These are phyloP conservation scores for Cryptocheilus praepositus DNA, from an alignment of 2,888 invertebrate species.

Conservation along the genomic window DNA sequence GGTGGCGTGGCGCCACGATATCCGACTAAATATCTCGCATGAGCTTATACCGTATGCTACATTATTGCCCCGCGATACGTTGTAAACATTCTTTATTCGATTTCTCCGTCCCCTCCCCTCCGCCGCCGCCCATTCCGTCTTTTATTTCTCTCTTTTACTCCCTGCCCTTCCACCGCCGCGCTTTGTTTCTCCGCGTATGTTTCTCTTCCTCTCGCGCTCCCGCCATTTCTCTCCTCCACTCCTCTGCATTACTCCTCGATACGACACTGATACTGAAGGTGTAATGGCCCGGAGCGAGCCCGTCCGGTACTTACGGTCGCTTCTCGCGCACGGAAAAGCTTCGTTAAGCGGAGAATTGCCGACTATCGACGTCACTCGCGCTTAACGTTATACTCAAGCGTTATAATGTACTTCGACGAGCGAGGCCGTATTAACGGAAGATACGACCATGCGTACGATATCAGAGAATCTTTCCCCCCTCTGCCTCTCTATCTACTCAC, in stretches of 20 bases:
- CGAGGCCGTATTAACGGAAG: constrained; percentile 27
- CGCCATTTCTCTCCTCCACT: constrained; percentile 27
- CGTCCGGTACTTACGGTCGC: constrained; percentile 22
- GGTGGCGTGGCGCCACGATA: constrained; percentile 70
- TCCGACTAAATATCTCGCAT: constrained; percentile 65
- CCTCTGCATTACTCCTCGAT: constrained; percentile 26
- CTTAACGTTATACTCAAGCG: constrained; percentile 24
- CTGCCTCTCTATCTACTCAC: not conserved
- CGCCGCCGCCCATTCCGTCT: not conserved
- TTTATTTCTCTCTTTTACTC: not conserved
- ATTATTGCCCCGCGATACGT: constrained; percentile 66
- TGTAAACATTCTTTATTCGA: constrained; percentile 59
- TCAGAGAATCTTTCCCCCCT: constrained; percentile 16
- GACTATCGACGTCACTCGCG: constrained; percentile 30
- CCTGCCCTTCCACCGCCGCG: not conserved
- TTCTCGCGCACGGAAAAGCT: constrained; percentile 28
- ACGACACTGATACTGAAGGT: constrained; percentile 13
- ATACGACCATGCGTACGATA: constrained; percentile 27
- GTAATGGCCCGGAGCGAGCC: constrained; percentile 12
- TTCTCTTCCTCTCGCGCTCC: constrained; percentile 7
- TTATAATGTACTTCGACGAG: constrained; percentile 31
- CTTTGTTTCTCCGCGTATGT: constrained; percentile 13
- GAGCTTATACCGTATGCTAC: constrained; percentile 66
- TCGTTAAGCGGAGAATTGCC: constrained; percentile 31
- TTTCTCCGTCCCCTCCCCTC: not conserved